Percentiles rank a stretch among this genome's conserved stretches.
These are phyloP conservation scores for Drosophila elegans DNA, from an alignment of 1,140 invertebrate genomes.

Conservation along the genomic window DNA sequence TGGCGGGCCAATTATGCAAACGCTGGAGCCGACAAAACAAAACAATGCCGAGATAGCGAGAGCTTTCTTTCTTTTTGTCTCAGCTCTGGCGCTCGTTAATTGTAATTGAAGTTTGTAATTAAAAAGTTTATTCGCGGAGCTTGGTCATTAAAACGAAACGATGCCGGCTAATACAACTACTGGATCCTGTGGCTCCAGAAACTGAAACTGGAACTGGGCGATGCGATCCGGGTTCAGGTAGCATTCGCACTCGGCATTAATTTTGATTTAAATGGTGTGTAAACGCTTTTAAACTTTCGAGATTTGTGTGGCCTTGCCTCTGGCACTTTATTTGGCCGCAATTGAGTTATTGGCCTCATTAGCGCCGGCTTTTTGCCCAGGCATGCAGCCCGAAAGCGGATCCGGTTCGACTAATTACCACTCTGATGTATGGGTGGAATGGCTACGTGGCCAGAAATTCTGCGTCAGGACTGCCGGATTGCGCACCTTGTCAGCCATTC, in stretches of 20 bases:
- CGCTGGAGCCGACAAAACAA: constrained; percentile 25
- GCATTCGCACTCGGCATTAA: constrained; percentile 49
- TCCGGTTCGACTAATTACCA: constrained; percentile 38
- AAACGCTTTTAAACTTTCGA: constrained; percentile 67
- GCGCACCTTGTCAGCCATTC: constrained; percentile 48
- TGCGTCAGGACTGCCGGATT: constrained; percentile 9
- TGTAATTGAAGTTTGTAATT: constrained; percentile 83
- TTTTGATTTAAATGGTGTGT: constrained; percentile 80
- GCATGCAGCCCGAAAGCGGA: constrained; percentile 37
- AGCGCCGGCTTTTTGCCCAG: constrained; percentile 33
- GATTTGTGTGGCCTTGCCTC: constrained; percentile 45
- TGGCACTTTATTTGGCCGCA: constrained; percentile 53
- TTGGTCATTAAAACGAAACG: constrained; percentile 74
- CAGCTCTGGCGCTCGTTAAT: constrained; percentile 63
- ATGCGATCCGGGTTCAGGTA: constrained; percentile 28
- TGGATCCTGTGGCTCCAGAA: not conserved
- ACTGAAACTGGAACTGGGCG: not conserved
- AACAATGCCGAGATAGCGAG: constrained; percentile 24
- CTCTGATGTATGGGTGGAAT: constrained; percentile 33
- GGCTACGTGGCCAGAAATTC: constrained; percentile 1
- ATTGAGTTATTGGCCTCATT: constrained; percentile 76
- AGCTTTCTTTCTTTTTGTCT: constrained; percentile 41
- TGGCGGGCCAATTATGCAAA: constrained; percentile 63
- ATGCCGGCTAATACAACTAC: constrained; percentile 58
- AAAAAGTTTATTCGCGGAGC: constrained; percentile 77